phyloP scores from a whole-genome alignment of 2,797 vertebrate species.

The Tadarida brasiliensis region DNA sequence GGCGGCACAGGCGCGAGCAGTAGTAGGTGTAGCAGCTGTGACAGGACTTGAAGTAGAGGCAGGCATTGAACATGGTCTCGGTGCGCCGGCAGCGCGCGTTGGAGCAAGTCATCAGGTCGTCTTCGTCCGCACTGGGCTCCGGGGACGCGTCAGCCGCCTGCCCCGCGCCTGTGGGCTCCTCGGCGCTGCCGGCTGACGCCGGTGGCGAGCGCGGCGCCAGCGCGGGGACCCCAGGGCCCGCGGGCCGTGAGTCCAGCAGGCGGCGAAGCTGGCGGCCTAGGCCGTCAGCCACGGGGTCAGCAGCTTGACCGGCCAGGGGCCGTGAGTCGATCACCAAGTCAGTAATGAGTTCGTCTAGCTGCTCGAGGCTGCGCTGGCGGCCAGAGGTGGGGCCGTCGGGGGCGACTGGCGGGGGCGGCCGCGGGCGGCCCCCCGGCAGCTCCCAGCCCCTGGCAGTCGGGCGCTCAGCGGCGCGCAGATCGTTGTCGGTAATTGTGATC shows the following conservation, averaged over 20 bases:
- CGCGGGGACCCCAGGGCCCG: slow-evolving; percentile 69
- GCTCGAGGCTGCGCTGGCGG: slow-evolving; percentile 96
- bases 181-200: slow-evolving; percentile 89
- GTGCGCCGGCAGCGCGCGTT: slow-evolving; percentile 95
- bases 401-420: slow-evolving; percentile 66
- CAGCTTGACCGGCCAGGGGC: slow-evolving; percentile 88
- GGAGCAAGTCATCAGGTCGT: slow-evolving; percentile 96
- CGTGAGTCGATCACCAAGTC: slow-evolving; percentile 98
- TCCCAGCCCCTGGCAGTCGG: slow-evolving; percentile 86
- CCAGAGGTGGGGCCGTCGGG: slow-evolving; percentile 88
- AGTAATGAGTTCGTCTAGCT: slow-evolving; percentile 96
- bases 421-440: slow-evolving; percentile 77
- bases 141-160: slow-evolving; percentile 92
- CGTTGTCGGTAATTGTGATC: slow-evolving; percentile 99
- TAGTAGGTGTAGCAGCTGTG: slow-evolving; percentile 99
- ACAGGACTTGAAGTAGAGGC: slow-evolving; percentile 98
- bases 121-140: slow-evolving; percentile 95
- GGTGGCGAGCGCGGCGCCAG: slow-evolving; percentile 90
- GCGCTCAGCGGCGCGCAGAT: slow-evolving; percentile 91
- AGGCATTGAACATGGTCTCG: slow-evolving; percentile 97
- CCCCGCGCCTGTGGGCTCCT: slow-evolving; percentile 89
- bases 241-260: slow-evolving; percentile 87
- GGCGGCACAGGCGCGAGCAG: slow-evolving; percentile 96
- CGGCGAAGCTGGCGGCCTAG: slow-evolving; percentile 93
- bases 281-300: slow-evolving; percentile 87